phyloP scores from a whole-genome alignment of 2,113 vertebrate genomes.

The Gadus macrocephalus region DNA sequence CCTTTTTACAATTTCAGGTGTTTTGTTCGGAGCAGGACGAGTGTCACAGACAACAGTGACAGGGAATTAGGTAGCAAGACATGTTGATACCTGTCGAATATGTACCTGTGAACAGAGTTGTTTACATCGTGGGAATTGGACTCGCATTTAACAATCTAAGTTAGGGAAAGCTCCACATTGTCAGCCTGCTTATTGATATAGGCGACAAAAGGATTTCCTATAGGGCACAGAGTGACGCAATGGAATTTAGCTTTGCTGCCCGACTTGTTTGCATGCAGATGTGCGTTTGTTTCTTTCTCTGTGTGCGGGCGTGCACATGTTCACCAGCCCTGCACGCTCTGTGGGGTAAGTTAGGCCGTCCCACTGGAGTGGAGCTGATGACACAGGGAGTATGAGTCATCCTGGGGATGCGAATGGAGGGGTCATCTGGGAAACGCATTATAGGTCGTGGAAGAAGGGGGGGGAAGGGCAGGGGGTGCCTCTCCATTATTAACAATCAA shows the following conservation, averaged over 20 bases:
- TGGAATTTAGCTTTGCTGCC: constrained; percentile 11
- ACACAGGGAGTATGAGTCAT: constrained; percentile 57
- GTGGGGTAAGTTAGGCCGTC: constrained; percentile 30
- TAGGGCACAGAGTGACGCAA: not conserved
- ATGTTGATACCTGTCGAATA: constrained; percentile 5
- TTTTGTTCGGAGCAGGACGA: too few relatives aligned
- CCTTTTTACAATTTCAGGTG: too few relatives aligned
- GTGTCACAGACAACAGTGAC: too few relatives aligned
- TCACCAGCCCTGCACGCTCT: constrained; percentile 18
- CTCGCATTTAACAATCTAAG: not conserved
- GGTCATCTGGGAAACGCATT: constrained; percentile 58
- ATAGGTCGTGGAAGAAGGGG: constrained; percentile 20
- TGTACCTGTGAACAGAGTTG: not conserved
- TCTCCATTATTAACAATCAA: constrained; percentile 31
- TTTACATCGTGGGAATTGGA: not conserved
- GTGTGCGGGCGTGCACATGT: not conserved
- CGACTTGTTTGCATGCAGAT: too few relatives aligned
- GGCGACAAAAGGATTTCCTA: not conserved
- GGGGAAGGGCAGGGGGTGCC: not conserved
- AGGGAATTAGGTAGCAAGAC: not conserved
- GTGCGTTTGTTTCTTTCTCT: too few relatives aligned
- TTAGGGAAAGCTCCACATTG: not conserved
- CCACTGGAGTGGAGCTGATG: constrained; percentile 49
- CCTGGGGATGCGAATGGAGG: constrained; percentile 37
- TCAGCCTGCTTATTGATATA: not conserved